Base-by-base conservation (phyloP, 1,140 invertebrate species). In the Cyclina sinensis region DNA sequence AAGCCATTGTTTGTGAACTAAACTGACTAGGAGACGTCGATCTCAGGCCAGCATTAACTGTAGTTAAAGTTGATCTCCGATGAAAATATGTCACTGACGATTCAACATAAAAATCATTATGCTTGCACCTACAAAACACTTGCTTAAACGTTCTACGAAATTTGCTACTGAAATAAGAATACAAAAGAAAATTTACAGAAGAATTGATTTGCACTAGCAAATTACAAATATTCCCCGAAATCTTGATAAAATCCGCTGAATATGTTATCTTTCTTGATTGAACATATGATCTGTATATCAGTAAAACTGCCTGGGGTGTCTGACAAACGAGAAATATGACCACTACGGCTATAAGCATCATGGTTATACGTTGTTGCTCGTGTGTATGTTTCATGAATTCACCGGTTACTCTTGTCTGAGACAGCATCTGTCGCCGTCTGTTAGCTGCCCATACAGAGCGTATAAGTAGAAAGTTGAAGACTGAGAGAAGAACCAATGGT, bases 161-260 rank as follows among this genome's bases (percentile, higher is more conserved):
- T 91, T 97, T 97, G 92, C 97, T 97, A 89, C 97, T 97, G 91
- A 98, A 96, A 35, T 97, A 97, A 86, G 97, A 98, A 94, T 98
- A 98, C 48, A 98, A 95, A 73, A 98, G 95, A 95, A 98, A 98
- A 95, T 98, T 98, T 1, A 97, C 96, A 0, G 96, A 95, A 1
- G 97, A 97, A 95, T 98, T 98, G 48, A 98, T 95, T 43, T 97
- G 96, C 11, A 97, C 96, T 27, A 98, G 95, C 30, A 97, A 95
- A 94, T 98, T 98, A 94, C 97, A 97, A 35, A 98, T 96, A 95
- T 98, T 98, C 12, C 97, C 97, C 1, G 97, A 94, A 62, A 96
- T 97, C 84, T 92, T 92, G 1, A 96, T 89, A 5, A 96, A 90
- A 73, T 95, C 91, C 21, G 93, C 59, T 43, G 79, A 30, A 37